These are phyloP conservation scores for Sebastes paucispinis DNA, from an alignment of 2,797 vertebrate genomes.

Conservation along the genomic window DNA sequence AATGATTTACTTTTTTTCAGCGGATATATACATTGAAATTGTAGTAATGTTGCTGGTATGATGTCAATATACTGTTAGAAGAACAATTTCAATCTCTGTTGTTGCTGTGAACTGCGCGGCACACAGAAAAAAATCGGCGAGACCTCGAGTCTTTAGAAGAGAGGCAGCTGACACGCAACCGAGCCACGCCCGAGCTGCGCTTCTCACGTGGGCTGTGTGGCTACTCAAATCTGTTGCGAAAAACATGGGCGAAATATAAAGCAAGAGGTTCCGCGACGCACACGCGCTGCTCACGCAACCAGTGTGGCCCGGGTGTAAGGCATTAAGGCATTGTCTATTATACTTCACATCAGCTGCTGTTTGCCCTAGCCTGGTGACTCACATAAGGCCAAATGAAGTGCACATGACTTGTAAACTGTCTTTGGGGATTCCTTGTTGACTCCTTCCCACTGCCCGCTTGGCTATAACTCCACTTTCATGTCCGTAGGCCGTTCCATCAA, in stretches of 20 bases:
- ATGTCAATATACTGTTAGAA: too few species aligned
- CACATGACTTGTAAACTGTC: constrained; percentile 53
- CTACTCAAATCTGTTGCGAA: too few species aligned
- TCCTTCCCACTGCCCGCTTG: constrained; percentile 36
- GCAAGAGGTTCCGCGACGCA: neutral
- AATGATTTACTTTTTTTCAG: too few species aligned
- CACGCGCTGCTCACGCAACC: neutral
- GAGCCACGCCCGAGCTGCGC: too few species aligned
- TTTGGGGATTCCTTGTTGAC: constrained; percentile 54
- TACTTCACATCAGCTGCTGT: constrained; percentile 46
- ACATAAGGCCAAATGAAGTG: constrained; percentile 52
- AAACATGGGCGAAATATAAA: neutral
- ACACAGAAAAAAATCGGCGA: too few species aligned
- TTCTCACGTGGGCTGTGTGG: too few species aligned
- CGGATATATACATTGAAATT: too few species aligned
- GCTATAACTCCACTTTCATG: constrained; percentile 75
- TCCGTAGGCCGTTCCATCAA: constrained; percentile 81
- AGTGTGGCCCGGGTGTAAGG: neutral
- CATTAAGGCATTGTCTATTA: constrained; percentile 4
- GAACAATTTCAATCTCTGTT: too few species aligned
- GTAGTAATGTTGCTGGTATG: too few species aligned
- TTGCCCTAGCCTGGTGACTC: constrained; percentile 49
- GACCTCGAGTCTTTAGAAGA: too few species aligned
- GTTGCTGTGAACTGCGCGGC: too few species aligned
- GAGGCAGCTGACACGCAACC: too few species aligned